These are phyloP conservation scores for Aphaenogaster rudis DNA, from an alignment of 1,140 invertebrate genomes.

Conservation along the genomic window DNA sequence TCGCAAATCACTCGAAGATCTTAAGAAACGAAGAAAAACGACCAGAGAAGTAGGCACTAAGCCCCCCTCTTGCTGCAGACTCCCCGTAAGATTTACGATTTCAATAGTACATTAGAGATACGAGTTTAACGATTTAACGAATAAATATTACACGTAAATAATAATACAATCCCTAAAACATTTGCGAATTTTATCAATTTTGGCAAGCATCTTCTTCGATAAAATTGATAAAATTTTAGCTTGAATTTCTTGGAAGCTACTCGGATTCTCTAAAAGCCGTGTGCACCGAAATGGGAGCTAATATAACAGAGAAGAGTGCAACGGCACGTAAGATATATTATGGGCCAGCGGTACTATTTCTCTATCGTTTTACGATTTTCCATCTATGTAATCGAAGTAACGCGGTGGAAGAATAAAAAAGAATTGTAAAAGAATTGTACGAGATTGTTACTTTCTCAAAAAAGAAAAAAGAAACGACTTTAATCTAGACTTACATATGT, in stretches of 20 bases:
- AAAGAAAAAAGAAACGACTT: not conserved
- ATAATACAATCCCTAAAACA: not conserved
- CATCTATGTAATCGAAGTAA: not conserved
- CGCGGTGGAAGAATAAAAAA: not conserved
- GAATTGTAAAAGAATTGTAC: no score
- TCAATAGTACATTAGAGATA: not conserved
- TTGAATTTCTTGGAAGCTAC: slow-evolving; percentile 13
- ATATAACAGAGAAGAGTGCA: slow-evolving; percentile 37
- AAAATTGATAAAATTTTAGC: no score
- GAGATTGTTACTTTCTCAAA: slow-evolving; percentile 5
- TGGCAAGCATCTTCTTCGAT: no score
- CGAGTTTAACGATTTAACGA: not conserved
- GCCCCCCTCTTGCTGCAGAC: not conserved
- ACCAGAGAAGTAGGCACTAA: not conserved
- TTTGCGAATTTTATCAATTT: not conserved
- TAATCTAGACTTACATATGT: not conserved
- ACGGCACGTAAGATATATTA: slow-evolving; percentile 26
- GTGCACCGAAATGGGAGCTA: slow-evolving; percentile 5
- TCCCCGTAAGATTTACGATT: not conserved
- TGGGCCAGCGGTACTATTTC: not conserved
- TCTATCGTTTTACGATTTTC: slow-evolving; percentile 36
- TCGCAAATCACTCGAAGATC: not conserved
- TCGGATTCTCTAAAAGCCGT: not conserved
- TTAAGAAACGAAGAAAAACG: not conserved
- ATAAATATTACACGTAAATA: not conserved